Percentiles rank a stretch among this genome's conserved stretches.
These are phyloP conservation scores for Blastobasis adustella DNA, from an alignment of 2,888 invertebrate species.

Conservation along the genomic window DNA sequence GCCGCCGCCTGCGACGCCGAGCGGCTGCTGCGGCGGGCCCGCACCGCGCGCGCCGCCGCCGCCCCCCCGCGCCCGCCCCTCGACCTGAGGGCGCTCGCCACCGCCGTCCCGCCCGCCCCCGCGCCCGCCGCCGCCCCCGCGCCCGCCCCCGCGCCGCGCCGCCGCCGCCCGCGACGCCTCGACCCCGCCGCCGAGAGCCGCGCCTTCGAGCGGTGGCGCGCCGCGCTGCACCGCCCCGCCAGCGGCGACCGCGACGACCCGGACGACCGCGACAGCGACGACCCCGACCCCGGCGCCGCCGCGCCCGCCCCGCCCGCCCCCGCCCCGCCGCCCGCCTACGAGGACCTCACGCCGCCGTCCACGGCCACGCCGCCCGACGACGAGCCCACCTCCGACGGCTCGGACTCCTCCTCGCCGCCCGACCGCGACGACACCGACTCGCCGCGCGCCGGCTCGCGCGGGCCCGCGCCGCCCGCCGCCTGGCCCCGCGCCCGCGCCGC, in stretches of 20 bases:
- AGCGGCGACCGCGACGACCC: conserved; percentile 31
- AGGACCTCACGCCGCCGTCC: neutral
- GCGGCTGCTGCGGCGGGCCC: conserved; percentile 24
- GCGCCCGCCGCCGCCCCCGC: conserved; percentile 17
- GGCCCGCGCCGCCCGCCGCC: conserved; percentile 8
- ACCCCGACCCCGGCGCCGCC: conserved; percentile 23
- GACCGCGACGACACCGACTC: conserved; percentile 28
- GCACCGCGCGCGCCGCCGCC: conserved; percentile 20
- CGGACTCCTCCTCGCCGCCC: conserved; percentile 12
- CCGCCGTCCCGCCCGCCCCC: conserved; percentile 12
- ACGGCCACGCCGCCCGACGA: conserved; percentile 8
- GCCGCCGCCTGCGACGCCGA: conserved; percentile 31
- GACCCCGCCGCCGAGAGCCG: conserved; percentile 29
- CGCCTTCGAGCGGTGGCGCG: conserved; percentile 58
- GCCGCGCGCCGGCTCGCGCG: conserved; percentile 28
- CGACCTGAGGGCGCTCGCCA: conserved; percentile 25
- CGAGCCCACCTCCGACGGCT: conserved; percentile 15
- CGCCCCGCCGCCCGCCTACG: conserved; percentile 4
- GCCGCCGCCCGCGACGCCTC: conserved; percentile 24
- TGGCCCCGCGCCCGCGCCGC: conserved; percentile 5
- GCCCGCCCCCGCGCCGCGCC: conserved; percentile 20
- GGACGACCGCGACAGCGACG: conserved; percentile 42
- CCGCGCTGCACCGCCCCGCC: conserved; percentile 33
- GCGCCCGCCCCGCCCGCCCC: conserved; percentile 8
- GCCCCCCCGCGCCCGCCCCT: conserved; percentile 23